phyloP scores from a whole-genome alignment of 53 echinoderm and acorn worm genomes.

The Actinopyga echinites region DNA sequence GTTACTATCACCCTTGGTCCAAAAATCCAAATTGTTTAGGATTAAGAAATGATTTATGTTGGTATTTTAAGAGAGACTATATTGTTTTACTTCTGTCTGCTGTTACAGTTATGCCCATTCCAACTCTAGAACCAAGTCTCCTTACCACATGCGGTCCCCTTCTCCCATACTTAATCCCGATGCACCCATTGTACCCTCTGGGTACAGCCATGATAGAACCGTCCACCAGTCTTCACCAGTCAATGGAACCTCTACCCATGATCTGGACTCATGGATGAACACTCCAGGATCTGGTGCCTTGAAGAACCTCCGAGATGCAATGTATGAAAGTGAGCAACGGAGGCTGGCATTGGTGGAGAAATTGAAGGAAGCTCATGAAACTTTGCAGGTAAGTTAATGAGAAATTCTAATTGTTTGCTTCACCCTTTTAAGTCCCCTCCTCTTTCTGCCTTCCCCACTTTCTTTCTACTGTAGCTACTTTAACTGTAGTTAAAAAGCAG shows the following conservation, averaged over 20 bases:
- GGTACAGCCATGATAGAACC: constrained; percentile 1
- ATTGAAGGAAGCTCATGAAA: constrained; percentile 93
- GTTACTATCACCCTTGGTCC: no score
- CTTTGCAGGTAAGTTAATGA: constrained; percentile 69
- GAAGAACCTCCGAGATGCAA: constrained; percentile 90
- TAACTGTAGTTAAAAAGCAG: background rate
- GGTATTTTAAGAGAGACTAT: no score
- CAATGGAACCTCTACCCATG: background rate
- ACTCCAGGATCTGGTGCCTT: constrained; percentile 54
- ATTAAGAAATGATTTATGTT: no score
- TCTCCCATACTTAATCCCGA: constrained; percentile 38
- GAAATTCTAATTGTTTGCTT: background rate
- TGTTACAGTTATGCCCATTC: constrained; percentile 40
- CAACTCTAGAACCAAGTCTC: constrained; percentile 57
- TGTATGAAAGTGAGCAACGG: constrained; percentile 98
- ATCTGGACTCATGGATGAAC: constrained; percentile 55
- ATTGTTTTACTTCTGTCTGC: no score
- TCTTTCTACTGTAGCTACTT: background rate
- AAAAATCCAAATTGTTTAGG: no score
- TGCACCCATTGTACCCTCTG: background rate
- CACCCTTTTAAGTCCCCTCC: background rate
- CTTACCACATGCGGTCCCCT: constrained; percentile 49
- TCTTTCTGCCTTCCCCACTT: background rate
- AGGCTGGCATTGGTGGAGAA: constrained; percentile 89
- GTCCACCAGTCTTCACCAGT: background rate